Base-by-base conservation (phyloP, 2,888 invertebrate genomes). In the Agrochola litura region DNA sequence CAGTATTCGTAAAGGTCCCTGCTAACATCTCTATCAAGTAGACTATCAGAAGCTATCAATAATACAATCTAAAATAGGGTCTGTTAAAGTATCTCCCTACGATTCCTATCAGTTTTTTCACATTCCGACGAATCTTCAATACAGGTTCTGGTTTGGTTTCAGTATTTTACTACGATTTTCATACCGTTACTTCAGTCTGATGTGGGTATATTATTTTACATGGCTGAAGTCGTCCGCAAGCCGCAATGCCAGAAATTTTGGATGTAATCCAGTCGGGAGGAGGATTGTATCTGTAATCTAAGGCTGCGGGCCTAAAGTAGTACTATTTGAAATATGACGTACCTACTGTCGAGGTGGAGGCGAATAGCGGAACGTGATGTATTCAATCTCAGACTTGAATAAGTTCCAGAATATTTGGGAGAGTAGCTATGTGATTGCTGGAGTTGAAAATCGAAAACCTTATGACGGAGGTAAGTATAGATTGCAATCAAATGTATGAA, bases 201-300 rank as follows among this genome's bases (percentile, higher is more conserved):
- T 80, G 79, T 74, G 69, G 37, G 16, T 65, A 61, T 75, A 61
- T 72, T 81, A 80, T 80, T 76, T 75, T 69, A 61, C 75, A 75
- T 56, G 30, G 19, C 30, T 54, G 30, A 73, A 71, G 22, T 58
- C 67, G 25, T 25, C 43, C n/a, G 25, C 56, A 73, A 64, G 63
- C 30, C 52, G 46, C 19, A 37, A 30, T 61, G 43, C 52, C 41
- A 60, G 60, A 63, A n/a, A 64, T 79, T 79, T 46, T 60, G 19
- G 0, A 37, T 64, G 76, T 75, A 80, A 80, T 83, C 69, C 79
- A 52, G 52, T 19, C 30, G 64, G 67, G 25, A 41, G 52, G 25
- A 68, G 60, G 52, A 80, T 69, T 72, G 22, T 64, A 56, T 71
- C 9, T 46, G 75, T 72, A 82, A 79, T 66, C 58, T 78, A 54